Base-by-base conservation (phyloP, 2,113 vertebrate genomes). In the Solenodon paradoxus region DNA sequence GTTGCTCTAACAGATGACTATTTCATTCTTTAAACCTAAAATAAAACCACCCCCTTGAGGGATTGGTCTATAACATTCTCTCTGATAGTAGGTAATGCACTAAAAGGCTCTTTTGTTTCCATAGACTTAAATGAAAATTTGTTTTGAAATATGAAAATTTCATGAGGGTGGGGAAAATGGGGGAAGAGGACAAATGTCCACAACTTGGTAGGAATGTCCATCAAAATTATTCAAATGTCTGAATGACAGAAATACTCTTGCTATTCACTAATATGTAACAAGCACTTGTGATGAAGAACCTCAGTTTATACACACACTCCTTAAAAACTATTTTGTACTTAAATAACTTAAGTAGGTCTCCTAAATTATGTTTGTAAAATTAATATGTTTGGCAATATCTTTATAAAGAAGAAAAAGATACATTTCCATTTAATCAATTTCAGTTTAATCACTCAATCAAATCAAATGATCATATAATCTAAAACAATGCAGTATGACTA, bases 401-500 rank as follows among this genome's bases (percentile, higher is more conserved):
- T 84, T 45, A 88, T 42, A 72, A 89, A 86, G 38, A 78, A 51
- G 7, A 68, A 4, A 80, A 77, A 71, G 40, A 66, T 47, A 59
- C 13, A 92, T 82, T 96, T 74, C 45, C 57, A 10, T 74, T 66
- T 68, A 20, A 78, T 79, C 53, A 81, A 89, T 32, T 79, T 13
- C 42, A 92, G 79, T n/a, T n/a, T n/a, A n/a, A n/a, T n/a, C n/a
- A n/a, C n/a, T n/a, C n/a, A n/a, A n/a, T n/a, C n/a, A n/a, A n/a
- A 82, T 28, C 82, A 92, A 92, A 93, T 69, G 38, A 88, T 89
- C 38, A 89, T 47, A 91, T 88, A 94, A 66, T 77, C 45, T 71
- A 72, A 91, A 77, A 69, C 86, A 85, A 75, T 59, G 63, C 22
- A 15, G 40, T 78, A 8, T 47, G 9, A 92, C 24, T 63, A 6